Conservation (phyloP, 1,140 invertebrate genomes). For the Diuraphis noxia region DNA sequence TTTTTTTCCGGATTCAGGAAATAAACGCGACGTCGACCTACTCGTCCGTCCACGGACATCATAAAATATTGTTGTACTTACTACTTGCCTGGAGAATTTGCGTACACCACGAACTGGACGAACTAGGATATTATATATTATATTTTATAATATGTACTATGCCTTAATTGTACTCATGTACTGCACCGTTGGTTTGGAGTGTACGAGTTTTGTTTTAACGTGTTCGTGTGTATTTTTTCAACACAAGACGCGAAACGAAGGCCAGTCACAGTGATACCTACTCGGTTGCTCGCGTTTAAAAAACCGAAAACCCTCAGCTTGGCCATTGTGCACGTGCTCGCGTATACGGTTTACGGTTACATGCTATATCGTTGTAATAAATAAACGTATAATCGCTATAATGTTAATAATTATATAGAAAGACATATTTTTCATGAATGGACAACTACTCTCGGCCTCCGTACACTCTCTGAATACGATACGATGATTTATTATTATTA, state of each 20-base stretch:
- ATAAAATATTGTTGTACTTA: no score
- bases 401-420: background rate
- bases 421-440: slow-evolving; percentile 20
- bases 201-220: background rate
- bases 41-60: no score
- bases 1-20: no score
- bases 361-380: background rate
- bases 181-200: background rate
- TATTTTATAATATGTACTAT: no score
- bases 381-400: background rate
- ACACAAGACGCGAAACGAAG: background rate
- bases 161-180: no score
- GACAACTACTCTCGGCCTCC: background rate
- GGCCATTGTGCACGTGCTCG: background rate
- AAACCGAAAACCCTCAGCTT: background rate
- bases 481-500: slow-evolving; percentile 2
- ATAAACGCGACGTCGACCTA: no score
- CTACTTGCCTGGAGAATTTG: no score
- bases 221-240: background rate
- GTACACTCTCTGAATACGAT: background rate
- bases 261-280: background rate
- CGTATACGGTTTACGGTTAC: background rate
- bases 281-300: background rate
- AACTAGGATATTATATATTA: no score
- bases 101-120: no score